phyloP scores from a whole-genome alignment of 2,888 invertebrate genomes.

The Drosophila algonquin region DNA sequence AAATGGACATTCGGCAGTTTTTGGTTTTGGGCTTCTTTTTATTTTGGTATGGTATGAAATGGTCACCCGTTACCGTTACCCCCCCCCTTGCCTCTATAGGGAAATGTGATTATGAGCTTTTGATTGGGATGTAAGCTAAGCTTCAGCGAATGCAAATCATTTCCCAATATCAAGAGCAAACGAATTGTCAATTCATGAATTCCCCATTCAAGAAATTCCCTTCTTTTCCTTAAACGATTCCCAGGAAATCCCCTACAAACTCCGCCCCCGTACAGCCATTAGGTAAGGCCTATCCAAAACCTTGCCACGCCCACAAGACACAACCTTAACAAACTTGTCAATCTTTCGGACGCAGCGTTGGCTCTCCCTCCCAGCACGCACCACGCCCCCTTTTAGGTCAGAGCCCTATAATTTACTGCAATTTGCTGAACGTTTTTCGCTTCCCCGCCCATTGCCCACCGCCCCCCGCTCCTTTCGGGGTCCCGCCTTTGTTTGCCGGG shows the following conservation, averaged over 20 bases:
- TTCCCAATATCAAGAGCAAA: neutral
- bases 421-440: slow-evolving; percentile 55
- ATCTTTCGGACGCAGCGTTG: slow-evolving; percentile 27
- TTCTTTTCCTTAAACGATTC: neutral
- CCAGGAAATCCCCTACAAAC: neutral
- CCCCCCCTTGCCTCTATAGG: neutral
- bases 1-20: slow-evolving; percentile 11
- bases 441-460: neutral
- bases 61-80: neutral
- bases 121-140: neutral
- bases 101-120: neutral
- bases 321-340: slow-evolving; percentile 40
- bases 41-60: slow-evolving; percentile 1
- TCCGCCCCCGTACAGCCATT: slow-evolving; percentile 2
- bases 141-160: neutral
- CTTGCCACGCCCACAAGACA: slow-evolving; percentile 15
- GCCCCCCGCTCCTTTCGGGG: neutral
- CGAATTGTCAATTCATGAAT: neutral
- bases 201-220: neutral
- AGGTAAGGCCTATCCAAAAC: slow-evolving; percentile 20
- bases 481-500: slow-evolving; percentile 30
- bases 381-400: slow-evolving; percentile 58
- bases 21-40: slow-evolving; percentile 10
- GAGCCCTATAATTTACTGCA: slow-evolving; percentile 63
- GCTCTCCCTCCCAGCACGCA: slow-evolving; percentile 15